Evolutionary conservation across 37 sponge, comb jelly and placozoan genomes (phyloP).

Genomic region (Theonella swinhoei): DNA sequence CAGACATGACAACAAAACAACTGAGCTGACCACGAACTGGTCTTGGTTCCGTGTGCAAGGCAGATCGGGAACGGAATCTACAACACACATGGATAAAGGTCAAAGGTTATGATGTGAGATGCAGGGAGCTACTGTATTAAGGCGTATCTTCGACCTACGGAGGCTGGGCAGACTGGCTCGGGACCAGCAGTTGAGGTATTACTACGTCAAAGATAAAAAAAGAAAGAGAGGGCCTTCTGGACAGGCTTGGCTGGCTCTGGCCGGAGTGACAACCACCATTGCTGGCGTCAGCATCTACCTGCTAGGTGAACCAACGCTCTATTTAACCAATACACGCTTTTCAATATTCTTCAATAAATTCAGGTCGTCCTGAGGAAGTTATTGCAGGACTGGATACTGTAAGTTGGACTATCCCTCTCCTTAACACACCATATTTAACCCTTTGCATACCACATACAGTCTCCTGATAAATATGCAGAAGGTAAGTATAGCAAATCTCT

Average conservation of each 20-base stretch:
- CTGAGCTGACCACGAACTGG: too few relatives aligned
- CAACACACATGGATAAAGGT: background rate
- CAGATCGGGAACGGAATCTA: background rate
- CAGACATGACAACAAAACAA: background rate
- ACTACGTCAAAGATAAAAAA: constrained; percentile 57
- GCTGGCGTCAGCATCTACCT: constrained; percentile 41
- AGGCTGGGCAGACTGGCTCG: too few relatives aligned
- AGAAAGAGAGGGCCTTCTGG: constrained; percentile 20
- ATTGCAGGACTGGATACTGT: constrained; percentile 53
- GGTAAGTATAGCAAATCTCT: constrained; percentile 19
- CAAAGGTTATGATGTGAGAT: background rate
- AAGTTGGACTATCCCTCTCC: background rate
- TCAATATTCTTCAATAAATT: too few relatives aligned
- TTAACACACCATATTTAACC: background rate
- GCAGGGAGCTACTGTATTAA: background rate
- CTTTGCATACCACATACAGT: constrained; percentile 24
- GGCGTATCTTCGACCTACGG: too few relatives aligned
- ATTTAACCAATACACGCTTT: too few relatives aligned
- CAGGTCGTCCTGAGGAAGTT: constrained; percentile 64
- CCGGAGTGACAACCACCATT: constrained; percentile 44
- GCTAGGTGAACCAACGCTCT: constrained; percentile 53
- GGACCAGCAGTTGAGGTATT: constrained; percentile 17
- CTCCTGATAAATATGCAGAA: constrained; percentile 47
- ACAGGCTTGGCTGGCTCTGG: constrained; percentile 63
- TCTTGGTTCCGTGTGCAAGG: too few relatives aligned